Evolutionary conservation across 2,888 invertebrate species (phyloP).

Genomic region (Cosmopolites sordidus): DNA sequence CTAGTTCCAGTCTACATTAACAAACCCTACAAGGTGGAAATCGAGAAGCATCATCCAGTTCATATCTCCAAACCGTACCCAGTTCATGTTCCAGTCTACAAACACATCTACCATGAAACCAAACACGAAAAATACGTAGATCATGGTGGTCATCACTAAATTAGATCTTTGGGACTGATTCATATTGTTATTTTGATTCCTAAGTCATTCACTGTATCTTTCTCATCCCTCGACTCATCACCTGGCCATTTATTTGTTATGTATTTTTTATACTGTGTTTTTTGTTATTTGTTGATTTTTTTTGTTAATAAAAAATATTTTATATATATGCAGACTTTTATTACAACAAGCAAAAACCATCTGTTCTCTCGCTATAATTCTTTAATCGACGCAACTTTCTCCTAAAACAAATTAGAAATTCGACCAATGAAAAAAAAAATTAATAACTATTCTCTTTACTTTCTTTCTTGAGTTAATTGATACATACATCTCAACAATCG

Average conservation of each 20-base stretch:
- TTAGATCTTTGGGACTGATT: conserved; percentile 26
- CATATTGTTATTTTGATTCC: conserved; percentile 5
- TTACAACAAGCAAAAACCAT: too few species aligned
- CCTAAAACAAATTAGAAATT: too few species aligned
- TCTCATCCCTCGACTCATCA: conserved; percentile 9
- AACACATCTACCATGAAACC: conserved; percentile 61
- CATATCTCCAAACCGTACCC: conserved; percentile 64
- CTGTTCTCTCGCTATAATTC: too few species aligned
- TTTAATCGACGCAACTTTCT: too few species aligned
- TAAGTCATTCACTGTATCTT: conserved; percentile 10
- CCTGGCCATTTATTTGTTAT: conserved; percentile 13
- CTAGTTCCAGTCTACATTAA: conserved; percentile 67
- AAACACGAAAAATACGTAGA: conserved; percentile 44
- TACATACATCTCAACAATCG: too few species aligned
- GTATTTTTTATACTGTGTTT: conserved; percentile 8
- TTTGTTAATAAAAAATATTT: conserved; percentile 12
- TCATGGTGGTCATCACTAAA: conserved; percentile 34
- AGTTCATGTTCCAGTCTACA: conserved; percentile 69
- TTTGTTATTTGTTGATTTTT: conserved; percentile 17
- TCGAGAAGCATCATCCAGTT: conserved; percentile 69
- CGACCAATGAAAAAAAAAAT: too few species aligned
- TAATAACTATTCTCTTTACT: too few species aligned
- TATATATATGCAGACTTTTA: not conserved
- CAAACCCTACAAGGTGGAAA: conserved; percentile 70
- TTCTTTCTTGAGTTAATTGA: too few species aligned